Conservation (phyloP, 2,888 invertebrate genomes). For the Mycalesis mineus region DNA sequence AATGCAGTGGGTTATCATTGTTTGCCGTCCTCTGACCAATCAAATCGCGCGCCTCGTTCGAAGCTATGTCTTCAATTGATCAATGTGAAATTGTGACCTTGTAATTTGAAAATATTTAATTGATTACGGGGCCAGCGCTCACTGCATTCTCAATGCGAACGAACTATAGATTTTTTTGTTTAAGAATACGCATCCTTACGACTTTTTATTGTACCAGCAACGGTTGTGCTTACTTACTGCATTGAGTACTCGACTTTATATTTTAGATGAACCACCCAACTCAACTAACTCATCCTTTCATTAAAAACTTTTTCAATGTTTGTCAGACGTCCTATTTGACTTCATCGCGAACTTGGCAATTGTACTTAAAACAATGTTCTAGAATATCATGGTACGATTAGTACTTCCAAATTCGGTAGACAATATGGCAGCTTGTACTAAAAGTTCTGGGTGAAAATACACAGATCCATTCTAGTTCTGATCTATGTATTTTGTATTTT, state of each 20-base stretch:
- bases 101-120: too few species aligned
- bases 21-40: too few species aligned
- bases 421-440: slow-evolving; percentile 26
- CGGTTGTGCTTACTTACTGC: background rate
- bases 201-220: background rate
- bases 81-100: too few species aligned
- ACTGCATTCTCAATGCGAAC: too few species aligned
- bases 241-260: slow-evolving; percentile 23
- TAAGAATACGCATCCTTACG: too few species aligned
- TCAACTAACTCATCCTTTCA: too few species aligned
- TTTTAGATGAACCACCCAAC: slow-evolving; percentile 58
- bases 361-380: slow-evolving; percentile 27
- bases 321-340: slow-evolving; percentile 38
- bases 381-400: slow-evolving; percentile 29
- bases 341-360: slow-evolving; percentile 20
- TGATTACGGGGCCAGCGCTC: too few species aligned
- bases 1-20: too few species aligned
- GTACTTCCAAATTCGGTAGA: slow-evolving; percentile 33
- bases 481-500: too few species aligned
- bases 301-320: slow-evolving; percentile 53
- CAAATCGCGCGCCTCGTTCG: too few species aligned
- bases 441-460: background rate
- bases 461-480: background rate
- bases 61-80: too few species aligned
- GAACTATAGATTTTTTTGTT: too few species aligned